Evolutionary conservation across 53 echinoderm and acorn worm species (phyloP).

Genomic region (Temnopleurus reevesii): DNA sequence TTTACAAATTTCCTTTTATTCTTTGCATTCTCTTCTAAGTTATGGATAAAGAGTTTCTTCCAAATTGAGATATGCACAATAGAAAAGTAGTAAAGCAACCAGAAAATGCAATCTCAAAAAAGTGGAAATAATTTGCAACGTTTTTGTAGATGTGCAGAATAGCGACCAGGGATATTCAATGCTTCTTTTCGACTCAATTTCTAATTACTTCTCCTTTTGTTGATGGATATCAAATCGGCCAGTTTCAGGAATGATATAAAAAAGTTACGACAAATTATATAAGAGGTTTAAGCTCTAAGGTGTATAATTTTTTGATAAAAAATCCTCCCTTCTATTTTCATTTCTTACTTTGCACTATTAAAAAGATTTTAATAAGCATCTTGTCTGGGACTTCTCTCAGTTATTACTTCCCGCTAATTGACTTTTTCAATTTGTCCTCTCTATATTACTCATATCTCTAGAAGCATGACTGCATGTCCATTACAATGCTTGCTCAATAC

Average conservation of each 20-base stretch:
- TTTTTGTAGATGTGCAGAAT: background rate
- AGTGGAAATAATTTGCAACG: no score
- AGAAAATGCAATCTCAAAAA: background rate
- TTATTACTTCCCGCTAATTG: background rate
- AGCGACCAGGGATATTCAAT: background rate
- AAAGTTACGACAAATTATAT: background rate
- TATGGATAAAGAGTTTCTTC: background rate
- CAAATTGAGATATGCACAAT: background rate
- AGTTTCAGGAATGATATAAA: background rate
- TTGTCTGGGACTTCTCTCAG: background rate
- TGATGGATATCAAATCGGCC: background rate
- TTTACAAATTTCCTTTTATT: background rate
- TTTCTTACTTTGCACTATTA: background rate
- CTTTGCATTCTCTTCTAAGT: background rate
- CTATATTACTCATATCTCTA: background rate
- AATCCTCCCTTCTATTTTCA: no score
- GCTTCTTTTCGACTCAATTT: background rate
- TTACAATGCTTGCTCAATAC: no score
- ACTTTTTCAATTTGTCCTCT: constrained; percentile 54
- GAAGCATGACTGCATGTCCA: background rate
- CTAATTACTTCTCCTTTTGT: background rate
- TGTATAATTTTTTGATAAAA: no score
- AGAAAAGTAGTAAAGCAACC: background rate
- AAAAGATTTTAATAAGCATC: background rate
- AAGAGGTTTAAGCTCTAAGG: no score